Evolutionary conservation across 2,797 vertebrate genomes (phyloP).

Genomic region (Poeciliopsis presidionis): DNA sequence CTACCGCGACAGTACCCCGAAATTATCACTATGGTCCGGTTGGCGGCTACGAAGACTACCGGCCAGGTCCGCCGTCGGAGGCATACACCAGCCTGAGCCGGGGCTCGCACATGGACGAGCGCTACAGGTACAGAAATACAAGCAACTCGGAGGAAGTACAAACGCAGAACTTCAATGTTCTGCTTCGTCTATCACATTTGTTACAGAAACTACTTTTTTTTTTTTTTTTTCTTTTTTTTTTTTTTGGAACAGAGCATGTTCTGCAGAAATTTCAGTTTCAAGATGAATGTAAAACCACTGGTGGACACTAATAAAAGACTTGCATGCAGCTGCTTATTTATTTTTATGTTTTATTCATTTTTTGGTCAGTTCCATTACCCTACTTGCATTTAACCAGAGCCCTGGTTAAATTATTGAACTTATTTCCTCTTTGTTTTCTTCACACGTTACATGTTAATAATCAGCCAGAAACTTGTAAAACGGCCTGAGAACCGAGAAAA

Average conservation of each 20-base stretch:
- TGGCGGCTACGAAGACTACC: conserved; percentile 80
- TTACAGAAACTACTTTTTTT: neutral
- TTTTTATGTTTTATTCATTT: neutral
- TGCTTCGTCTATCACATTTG: neutral
- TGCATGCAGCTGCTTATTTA: neutral
- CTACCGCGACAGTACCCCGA: conserved; percentile 90
- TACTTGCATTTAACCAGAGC: neutral
- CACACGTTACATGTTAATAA: neutral
- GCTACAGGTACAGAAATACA: conserved; percentile 79
- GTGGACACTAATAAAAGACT: neutral
- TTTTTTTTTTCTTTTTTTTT: too few species aligned
- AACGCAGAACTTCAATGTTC: neutral
- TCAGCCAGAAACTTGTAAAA: neutral
- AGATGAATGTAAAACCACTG: neutral
- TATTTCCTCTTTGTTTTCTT: conserved; percentile 1
- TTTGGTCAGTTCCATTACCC: neutral
- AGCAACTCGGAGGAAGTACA: neutral
- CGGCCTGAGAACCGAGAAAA: neutral
- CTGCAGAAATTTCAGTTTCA: neutral
- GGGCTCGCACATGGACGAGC: conserved; percentile 90
- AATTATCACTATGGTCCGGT: conserved; percentile 92
- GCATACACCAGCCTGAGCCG: conserved; percentile 90
- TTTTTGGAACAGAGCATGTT: neutral
- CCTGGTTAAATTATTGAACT: neutral
- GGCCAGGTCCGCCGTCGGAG: conserved; percentile 80